Percentiles rank a stretch among this genome's conserved stretches.
Conservation (phyloP, 2,888 invertebrate genomes). For the Stomorhina lunata region DNA sequence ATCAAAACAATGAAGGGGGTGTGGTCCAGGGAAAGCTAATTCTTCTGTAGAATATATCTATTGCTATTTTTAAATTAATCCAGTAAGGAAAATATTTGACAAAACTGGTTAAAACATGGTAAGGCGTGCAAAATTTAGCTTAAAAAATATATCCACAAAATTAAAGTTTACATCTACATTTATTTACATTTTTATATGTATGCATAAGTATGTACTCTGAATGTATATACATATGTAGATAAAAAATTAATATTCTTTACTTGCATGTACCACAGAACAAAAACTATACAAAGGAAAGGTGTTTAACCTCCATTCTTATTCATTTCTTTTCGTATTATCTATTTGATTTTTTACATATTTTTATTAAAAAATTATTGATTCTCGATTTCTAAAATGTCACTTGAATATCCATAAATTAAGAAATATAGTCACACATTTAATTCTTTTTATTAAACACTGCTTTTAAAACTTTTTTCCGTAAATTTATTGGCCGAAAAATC, state of each 20-base stretch:
- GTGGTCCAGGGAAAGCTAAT: conserved; percentile 9
- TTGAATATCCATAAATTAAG: neutral
- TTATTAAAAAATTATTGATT: neutral
- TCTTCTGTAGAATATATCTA: neutral
- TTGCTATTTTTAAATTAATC: neutral
- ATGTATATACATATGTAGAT: neutral
- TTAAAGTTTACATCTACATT: neutral
- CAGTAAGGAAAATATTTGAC: neutral
- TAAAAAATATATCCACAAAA: neutral
- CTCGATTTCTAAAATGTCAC: neutral
- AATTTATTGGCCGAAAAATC: neutral
- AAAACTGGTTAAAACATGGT: neutral
- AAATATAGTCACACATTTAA: neutral
- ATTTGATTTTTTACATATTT: neutral
- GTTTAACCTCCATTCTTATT: conserved; percentile 47
- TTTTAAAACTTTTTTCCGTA: neutral
- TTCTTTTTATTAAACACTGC: conserved; percentile 4
- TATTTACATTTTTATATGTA: neutral
- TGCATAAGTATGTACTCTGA: neutral
- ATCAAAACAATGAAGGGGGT: no score
- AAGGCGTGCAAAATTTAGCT: conserved; percentile 34
- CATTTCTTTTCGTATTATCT: neutral
- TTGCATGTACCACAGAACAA: neutral
- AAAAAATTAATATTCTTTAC: neutral
- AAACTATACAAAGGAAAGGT: conserved; percentile 35